Evolutionary conservation across 2,797 vertebrate genomes (phyloP).

Genomic region (Bucorvus abyssinicus): DNA sequence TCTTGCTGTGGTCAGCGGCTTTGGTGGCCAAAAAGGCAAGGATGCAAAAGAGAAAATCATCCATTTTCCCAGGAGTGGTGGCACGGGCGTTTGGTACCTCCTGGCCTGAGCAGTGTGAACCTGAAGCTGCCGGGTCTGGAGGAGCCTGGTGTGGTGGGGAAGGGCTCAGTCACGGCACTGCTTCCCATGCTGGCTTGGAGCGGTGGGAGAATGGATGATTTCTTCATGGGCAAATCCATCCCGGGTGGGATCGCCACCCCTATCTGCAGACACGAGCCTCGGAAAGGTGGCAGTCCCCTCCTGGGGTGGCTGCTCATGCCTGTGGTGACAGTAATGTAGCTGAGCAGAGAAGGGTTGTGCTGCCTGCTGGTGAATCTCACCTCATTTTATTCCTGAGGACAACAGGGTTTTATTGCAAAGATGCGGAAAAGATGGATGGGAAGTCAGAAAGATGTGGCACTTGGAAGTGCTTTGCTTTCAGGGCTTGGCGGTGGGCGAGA

Average conservation of each 20-base stretch:
- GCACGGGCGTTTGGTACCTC: accelerated
- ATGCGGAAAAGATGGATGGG: background rate
- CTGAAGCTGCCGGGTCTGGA: background rate
- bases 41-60: background rate
- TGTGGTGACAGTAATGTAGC: background rate
- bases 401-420: background rate
- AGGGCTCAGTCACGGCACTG: accelerated
- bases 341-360: background rate
- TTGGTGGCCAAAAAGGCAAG: accelerated
- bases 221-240: background rate
- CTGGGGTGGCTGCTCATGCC: background rate
- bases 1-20: background rate
- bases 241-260: background rate
- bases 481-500: background rate
- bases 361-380: background rate
- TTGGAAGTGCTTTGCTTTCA: background rate
- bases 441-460: background rate
- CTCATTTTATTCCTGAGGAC: background rate
- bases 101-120: accelerated
- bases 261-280: accelerated
- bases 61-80: background rate
- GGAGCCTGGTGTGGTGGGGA: background rate
- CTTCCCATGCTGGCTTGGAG: background rate
- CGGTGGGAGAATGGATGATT: background rate
- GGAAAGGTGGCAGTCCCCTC: background rate